Evolutionary conservation across 2,888 invertebrate genomes (phyloP).

Genomic region (Meganola albula): DNA sequence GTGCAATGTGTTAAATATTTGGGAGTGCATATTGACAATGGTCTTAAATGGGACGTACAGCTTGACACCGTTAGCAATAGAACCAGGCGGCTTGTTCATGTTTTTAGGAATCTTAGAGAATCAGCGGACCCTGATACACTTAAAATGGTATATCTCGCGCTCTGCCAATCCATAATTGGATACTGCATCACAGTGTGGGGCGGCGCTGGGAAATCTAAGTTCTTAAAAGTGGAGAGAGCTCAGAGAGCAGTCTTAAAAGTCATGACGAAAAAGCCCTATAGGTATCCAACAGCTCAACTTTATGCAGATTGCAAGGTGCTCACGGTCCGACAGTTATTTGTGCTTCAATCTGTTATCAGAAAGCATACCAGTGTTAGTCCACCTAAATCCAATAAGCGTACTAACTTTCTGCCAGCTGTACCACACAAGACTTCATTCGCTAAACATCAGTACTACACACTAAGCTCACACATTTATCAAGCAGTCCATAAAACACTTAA

Average conservation of each 20-base stretch:
- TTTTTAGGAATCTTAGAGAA: slow-evolving; percentile 3
- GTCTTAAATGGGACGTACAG: slow-evolving; percentile 5
- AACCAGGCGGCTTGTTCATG: not conserved
- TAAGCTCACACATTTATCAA: too few relatives aligned
- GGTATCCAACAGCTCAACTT: not conserved
- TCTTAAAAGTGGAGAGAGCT: not conserved
- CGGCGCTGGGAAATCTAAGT: not conserved
- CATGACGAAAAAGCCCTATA: not conserved
- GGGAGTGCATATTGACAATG: not conserved
- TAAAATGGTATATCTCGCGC: not conserved
- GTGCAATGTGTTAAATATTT: not conserved
- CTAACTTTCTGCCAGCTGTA: too few relatives aligned
- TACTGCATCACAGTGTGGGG: not conserved
- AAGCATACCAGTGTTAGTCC: too few relatives aligned
- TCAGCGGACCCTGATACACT: slow-evolving; percentile 4
- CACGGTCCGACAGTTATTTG: not conserved
- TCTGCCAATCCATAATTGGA: not conserved
- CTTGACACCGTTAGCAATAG: not conserved
- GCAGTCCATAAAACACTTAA: too few relatives aligned
- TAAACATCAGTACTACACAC: too few relatives aligned
- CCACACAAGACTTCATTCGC: too few relatives aligned
- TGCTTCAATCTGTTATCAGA: too few relatives aligned
- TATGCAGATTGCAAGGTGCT: not conserved
- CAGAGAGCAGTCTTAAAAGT: not conserved
- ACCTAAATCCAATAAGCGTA: too few relatives aligned